Conservation (phyloP, 2,888 invertebrate species). For the Thecocarcelia acutangulata region DNA sequence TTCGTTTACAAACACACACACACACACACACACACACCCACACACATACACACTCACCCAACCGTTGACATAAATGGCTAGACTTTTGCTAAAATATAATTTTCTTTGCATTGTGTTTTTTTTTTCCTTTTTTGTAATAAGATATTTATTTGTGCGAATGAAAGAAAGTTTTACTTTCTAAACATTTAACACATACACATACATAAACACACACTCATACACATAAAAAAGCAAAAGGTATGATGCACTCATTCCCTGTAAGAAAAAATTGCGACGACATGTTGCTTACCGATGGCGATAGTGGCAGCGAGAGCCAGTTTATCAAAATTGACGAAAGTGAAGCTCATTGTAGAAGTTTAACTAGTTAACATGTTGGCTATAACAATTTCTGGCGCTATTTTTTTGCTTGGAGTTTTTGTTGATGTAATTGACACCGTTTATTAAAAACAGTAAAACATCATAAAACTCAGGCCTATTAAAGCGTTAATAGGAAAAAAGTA, state of each 20-base stretch:
- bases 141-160: slow-evolving; percentile 42
- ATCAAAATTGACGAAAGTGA: slow-evolving; percentile 67
- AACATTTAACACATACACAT: background rate
- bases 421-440: slow-evolving; percentile 42
- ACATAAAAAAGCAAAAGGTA: no score
- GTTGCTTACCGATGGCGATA: slow-evolving; percentile 27
- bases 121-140: slow-evolving; percentile 45
- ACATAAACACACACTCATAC: background rate
- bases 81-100: slow-evolving; percentile 47
- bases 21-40: background rate
- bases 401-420: slow-evolving; percentile 4
- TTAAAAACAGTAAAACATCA: no score
- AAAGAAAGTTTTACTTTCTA: slow-evolving; percentile 53
- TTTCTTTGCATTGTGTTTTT: background rate
- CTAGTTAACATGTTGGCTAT: slow-evolving; percentile 57
- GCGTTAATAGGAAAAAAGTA: no score
- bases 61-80: slow-evolving; percentile 37
- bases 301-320: slow-evolving; percentile 48
- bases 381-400: background rate
- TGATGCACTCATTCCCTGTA: no score
- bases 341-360: slow-evolving; percentile 62
- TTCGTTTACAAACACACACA: background rate
- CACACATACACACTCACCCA: background rate
- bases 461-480: background rate
- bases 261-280: slow-evolving; percentile 12